Conservation (phyloP, 2,797 vertebrate species). For the Danionella dracula region DNA sequence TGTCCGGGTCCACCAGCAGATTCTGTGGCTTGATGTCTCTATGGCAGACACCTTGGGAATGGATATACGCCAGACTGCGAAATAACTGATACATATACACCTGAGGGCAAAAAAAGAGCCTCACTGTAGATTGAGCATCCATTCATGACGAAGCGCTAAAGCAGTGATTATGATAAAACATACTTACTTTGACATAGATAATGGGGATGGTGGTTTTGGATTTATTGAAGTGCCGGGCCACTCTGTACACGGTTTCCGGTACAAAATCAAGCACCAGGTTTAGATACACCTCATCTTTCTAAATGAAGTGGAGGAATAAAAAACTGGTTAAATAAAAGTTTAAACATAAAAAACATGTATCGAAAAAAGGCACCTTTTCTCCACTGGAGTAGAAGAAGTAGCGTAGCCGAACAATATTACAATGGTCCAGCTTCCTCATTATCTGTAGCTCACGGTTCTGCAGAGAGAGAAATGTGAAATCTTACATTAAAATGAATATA, state of each 20-base stretch:
- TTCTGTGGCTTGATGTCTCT: conserved; percentile 95
- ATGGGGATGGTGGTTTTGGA: conserved; percentile 90
- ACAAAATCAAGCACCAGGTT: conserved; percentile 93
- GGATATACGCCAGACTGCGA: conserved; percentile 93
- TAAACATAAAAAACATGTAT: background rate
- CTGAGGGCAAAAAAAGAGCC: conserved; percentile 19
- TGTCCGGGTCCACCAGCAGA: conserved; percentile 91
- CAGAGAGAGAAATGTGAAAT: conserved; percentile 17
- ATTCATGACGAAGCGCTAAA: background rate
- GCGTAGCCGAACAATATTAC: conserved; percentile 89
- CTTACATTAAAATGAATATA: too few species aligned
- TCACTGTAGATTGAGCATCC: background rate
- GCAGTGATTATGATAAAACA: background rate
- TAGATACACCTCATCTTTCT: conserved; percentile 95
- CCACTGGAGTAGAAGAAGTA: conserved; percentile 95
- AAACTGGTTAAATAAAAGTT: background rate
- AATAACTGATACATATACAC: conserved; percentile 58
- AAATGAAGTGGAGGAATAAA: background rate
- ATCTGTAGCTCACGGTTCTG: conserved; percentile 93
- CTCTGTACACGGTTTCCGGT: conserved; percentile 91
- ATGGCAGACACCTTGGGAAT: conserved; percentile 95
- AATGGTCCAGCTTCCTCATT: too few species aligned
- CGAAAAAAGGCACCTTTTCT: conserved; percentile 72
- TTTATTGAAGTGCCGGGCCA: conserved; percentile 93
- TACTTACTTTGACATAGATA: conserved; percentile 69